Base-by-base conservation (phyloP, 2,888 invertebrate genomes). In the Didymodactylos carnosus region DNA sequence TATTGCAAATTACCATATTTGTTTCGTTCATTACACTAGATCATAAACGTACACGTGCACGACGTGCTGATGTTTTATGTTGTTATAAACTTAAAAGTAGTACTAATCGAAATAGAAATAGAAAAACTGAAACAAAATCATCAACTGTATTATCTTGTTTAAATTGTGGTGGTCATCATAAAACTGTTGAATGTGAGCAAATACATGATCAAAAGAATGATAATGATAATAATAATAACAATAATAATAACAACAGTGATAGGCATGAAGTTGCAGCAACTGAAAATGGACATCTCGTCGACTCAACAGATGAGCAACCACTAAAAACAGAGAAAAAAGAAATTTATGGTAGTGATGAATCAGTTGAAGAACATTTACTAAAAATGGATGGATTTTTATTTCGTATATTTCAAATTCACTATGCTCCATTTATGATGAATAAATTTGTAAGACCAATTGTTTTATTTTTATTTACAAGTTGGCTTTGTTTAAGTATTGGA, bases 1-100 rank as follows among this genome's bases (percentile, higher is more conserved):
- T 97, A 75, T 87, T 98, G 75, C 94, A 95, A 85, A 90, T 97
- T 79, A 94, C 97, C 0, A 92, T 93, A 83, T 98, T 98, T 83
- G 89, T 97, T 73, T 90, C 92, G 78, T 86, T 98, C 70, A 86
- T 98, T 77, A 88, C 93, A 88, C 83, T 93, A 76, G 97, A 98
- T 82, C 90, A 91, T 1, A 85, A 87, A 76, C 85, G 95, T 39
- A 91, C 91, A 86, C 84, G 86, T 77, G 87, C 87, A 80, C 75
- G 77, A 74, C 25, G 70, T 27, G 71, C 27, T 39, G 46, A 76
- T 41, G 16, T 76, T 19, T 53, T 69, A 10, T 75, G 51, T 51
- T 73, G 71, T 71, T 41, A 71, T 53, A 2, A 27, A 40, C 19
- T 19, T 29, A 27, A n/a, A 7, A 29, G 11, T 49, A 49, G 29